Percentiles rank a stretch among this genome's conserved stretches.
These are phyloP conservation scores for western clawed frog (Xenopus tropicalis) DNA, from an alignment of 2,113 vertebrate genomes.

Conservation along the genomic window UCB_Xtro_10.0 CM004447.2:83010501-83011000, in stretches of 20 bases:
- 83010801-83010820: slow-evolving; percentile 37
- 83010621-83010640: no score
- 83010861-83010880: slow-evolving; percentile 56
- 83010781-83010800: slow-evolving; percentile 13
- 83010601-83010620: no score
- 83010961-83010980: slow-evolving; percentile 57
- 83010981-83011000: slow-evolving; percentile 47
- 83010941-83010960: slow-evolving; percentile 60
- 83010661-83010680: no score
- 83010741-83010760: not conserved
- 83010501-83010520: no score
- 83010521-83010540: no score
- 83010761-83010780: not conserved
- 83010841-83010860: slow-evolving; percentile 47
- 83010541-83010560: no score
- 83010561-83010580: no score
- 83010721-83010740: not conserved
- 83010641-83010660: no score
- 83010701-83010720: not conserved
- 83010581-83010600: no score
- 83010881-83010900: slow-evolving; percentile 61
- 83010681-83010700: not conserved
- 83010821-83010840: slow-evolving; percentile 41
- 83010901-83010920: slow-evolving; percentile 59
- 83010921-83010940: slow-evolving; percentile 60